A percentile compares a stretch with the other conserved stretches of the same genome.
Evolutionary conservation across 2,888 invertebrate genomes (phyloP).

Genomic region (Eucera pruinosa): DNA sequence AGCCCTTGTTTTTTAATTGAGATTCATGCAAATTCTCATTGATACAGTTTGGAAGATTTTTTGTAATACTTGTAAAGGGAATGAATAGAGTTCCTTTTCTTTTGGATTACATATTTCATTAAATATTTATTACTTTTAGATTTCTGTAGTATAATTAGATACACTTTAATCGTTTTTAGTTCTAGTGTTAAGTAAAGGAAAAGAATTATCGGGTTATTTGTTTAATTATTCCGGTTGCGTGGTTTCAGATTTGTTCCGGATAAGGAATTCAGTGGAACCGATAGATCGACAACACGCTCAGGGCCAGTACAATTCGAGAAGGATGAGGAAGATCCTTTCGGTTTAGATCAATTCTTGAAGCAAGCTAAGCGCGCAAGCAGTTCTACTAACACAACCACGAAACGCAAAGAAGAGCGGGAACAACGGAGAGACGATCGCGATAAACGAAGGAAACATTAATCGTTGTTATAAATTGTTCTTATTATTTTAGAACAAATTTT

Average conservation of each 20-base stretch:
- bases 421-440: slow-evolving; percentile 80
- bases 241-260: slow-evolving; percentile 95
- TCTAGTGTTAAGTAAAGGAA: too few species aligned
- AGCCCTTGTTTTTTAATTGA: too few species aligned
- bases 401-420: slow-evolving; percentile 86
- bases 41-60: too few species aligned
- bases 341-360: slow-evolving; percentile 98
- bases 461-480: slow-evolving; percentile 1
- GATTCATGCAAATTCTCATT: too few species aligned
- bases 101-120: too few species aligned
- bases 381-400: slow-evolving; percentile 84
- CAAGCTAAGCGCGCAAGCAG: slow-evolving; percentile 96
- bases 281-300: slow-evolving; percentile 89
- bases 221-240: slow-evolving; percentile 39
- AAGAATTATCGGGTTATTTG: too few species aligned
- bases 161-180: too few species aligned
- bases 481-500: slow-evolving; percentile 24
- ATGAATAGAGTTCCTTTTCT: too few species aligned
- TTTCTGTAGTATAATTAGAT: too few species aligned
- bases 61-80: too few species aligned
- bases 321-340: slow-evolving; percentile 96
- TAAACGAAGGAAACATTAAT: slow-evolving; percentile 79
- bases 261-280: slow-evolving; percentile 97
- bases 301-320: slow-evolving; percentile 99
- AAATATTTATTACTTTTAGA: too few species aligned